Conservation (phyloP, 2,113 vertebrate genomes). For the Myrmophylax atrothorax region DNA sequence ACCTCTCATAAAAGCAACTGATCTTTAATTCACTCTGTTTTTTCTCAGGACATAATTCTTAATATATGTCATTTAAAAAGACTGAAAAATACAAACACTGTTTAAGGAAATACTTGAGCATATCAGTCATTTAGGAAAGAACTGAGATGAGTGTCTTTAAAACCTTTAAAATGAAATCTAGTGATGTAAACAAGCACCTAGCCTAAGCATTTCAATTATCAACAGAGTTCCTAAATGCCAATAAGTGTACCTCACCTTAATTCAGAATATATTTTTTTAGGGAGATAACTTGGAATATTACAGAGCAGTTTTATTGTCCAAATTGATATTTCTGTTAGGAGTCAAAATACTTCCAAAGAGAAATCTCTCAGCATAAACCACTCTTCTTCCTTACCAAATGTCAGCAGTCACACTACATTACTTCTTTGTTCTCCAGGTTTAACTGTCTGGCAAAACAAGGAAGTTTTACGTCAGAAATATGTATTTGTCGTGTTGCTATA, state of each 20-base stretch:
- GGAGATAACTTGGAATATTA: neutral
- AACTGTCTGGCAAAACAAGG: neutral
- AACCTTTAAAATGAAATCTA: neutral
- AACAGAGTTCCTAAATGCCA: neutral
- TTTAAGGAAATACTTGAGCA: neutral
- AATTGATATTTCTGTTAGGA: neutral
- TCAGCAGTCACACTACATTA: neutral
- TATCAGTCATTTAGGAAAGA: neutral
- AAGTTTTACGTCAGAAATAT: neutral
- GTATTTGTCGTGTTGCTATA: neutral
- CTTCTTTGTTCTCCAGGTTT: neutral
- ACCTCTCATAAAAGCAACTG: neutral
- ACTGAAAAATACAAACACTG: neutral
- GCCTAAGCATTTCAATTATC: neutral
- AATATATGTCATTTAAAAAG: neutral
- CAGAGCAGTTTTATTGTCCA: neutral
- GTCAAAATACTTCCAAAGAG: neutral
- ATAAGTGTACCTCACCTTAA: accelerated
- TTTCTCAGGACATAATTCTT: neutral
- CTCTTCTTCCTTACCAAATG: neutral
- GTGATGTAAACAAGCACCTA: neutral
- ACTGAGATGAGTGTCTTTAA: neutral
- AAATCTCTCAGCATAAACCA: neutral
- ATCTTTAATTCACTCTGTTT: neutral
- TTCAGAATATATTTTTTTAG: neutral